These are phyloP conservation scores for Cacatua alba DNA, from an alignment of 2,113 vertebrate genomes.

Conservation along the genomic window DNA sequence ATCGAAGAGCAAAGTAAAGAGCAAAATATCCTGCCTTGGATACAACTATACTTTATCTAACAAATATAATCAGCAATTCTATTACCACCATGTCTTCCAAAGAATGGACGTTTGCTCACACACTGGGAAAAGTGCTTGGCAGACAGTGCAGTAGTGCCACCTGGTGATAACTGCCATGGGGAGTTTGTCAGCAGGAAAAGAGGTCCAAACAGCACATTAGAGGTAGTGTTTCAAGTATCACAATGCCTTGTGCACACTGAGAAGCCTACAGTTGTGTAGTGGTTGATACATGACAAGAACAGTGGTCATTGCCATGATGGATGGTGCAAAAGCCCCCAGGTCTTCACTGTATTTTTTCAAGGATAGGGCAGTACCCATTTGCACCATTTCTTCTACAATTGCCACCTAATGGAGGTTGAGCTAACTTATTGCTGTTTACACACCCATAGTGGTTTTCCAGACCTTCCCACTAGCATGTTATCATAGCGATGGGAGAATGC, in stretches of 20 bases:
- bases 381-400: neutral
- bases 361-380: neutral
- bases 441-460: neutral
- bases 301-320: neutral
- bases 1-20: neutral
- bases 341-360: neutral
- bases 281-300: neutral
- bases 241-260: neutral
- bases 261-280: neutral
- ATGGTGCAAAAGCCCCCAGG: neutral
- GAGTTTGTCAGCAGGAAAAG: neutral
- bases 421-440: neutral
- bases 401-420: neutral
- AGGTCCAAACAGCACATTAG: neutral
- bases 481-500: neutral
- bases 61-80: neutral
- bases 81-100: neutral
- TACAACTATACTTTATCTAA: neutral
- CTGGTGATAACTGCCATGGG: neutral
- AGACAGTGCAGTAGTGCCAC: neutral
- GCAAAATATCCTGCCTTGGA: neutral
- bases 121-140: neutral
- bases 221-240: neutral
- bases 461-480: neutral
- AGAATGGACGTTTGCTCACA: neutral